Base-by-base conservation (phyloP, 2,113 vertebrate species). In the Accipiter virgatus region DNA sequence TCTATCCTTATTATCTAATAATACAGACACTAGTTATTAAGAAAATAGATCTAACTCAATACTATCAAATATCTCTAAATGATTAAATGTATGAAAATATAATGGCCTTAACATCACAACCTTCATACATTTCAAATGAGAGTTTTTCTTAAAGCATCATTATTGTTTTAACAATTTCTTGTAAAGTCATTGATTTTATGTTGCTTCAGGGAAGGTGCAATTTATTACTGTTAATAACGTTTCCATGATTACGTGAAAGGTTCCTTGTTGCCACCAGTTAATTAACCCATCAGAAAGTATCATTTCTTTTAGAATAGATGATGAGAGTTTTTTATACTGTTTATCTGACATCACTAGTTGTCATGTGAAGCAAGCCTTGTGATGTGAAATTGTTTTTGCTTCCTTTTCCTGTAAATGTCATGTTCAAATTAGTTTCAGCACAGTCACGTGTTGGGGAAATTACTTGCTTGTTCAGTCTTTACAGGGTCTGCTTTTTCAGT, bases 131-230 rank as follows among this genome's bases (percentile, higher is more conserved):
- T 90, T 90, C 34, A 59, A 82, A 87, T 48, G 15, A 74, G 6
- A 34, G 17, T 38, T 91, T 93, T 85, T 77, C 53, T 66, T 91
- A 77, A 80, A 86, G 10, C 8, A 68, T 56, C 29, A 32, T 14
- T 36, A 27, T 47, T 68, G 31, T 86, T 92, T 40, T 92, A 93
- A 68, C 8, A 82, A 47, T 66, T 90, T 94, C 47, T 92, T 93
- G 70, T 93, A 45, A 96, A 95, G 67, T 58, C 48, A 93, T 88
- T 93, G 78, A 94, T 93, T 95, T 87, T 85, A 65, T 90, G 66
- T 94, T 88, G 62, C 71, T 93, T 92, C 62, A 38, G 50, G 72
- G 50, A 93, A 96, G 42, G 16, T 67, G 16, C 11, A 88, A 70
- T 95, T 82, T 94, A 91, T 90, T 88, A 83, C 47, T 50, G 32